phyloP scores from a whole-genome alignment of 1,140 invertebrate species.

The Drosophila lini region DNA sequence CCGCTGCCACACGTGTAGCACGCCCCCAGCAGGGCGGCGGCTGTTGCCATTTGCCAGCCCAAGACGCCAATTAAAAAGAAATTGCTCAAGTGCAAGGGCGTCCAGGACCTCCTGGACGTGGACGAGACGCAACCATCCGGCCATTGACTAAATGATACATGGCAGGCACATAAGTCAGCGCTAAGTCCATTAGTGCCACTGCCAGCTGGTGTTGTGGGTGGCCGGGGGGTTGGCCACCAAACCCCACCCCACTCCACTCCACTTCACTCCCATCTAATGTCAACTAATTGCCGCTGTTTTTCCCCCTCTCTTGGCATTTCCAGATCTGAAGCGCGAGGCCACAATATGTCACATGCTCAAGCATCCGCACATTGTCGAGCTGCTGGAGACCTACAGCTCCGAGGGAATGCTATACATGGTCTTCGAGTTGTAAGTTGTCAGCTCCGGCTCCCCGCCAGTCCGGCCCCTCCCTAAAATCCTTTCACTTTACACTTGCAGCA shows the following conservation, averaged over 20 bases:
- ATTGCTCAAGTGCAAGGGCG: slow-evolving; percentile 72
- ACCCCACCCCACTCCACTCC: not conserved
- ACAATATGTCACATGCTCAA: slow-evolving; percentile 99
- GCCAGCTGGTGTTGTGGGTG: slow-evolving; percentile 56
- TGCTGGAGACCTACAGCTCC: slow-evolving; percentile 98
- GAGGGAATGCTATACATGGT: slow-evolving; percentile 99
- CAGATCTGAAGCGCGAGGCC: slow-evolving; percentile 98
- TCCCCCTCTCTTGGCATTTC: slow-evolving; percentile 65
- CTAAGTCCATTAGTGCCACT: slow-evolving; percentile 71
- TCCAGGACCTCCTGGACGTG: slow-evolving; percentile 32
- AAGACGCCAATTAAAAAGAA: slow-evolving; percentile 72
- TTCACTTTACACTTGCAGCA: slow-evolving; percentile 89
- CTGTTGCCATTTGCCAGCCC: slow-evolving; percentile 37
- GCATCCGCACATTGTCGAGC: slow-evolving; percentile 98
- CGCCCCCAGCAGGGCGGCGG: slow-evolving; percentile 31
- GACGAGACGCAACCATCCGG: slow-evolving; percentile 29
- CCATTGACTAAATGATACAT: slow-evolving; percentile 78
- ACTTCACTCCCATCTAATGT: slow-evolving; percentile 43
- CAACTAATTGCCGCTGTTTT: slow-evolving; percentile 68
- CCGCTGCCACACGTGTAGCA: slow-evolving; percentile 65
- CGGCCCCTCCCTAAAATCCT: slow-evolving; percentile 45
- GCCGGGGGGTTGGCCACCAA: not conserved
- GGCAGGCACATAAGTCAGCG: slow-evolving; percentile 71
- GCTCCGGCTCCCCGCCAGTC: slow-evolving; percentile 8
- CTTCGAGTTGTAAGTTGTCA: slow-evolving; percentile 97